Evolutionary conservation across 2,113 vertebrate species (phyloP), one percentile per base, ranked within the genome.

Genomic region (Cardinalis cardinalis): DNA sequence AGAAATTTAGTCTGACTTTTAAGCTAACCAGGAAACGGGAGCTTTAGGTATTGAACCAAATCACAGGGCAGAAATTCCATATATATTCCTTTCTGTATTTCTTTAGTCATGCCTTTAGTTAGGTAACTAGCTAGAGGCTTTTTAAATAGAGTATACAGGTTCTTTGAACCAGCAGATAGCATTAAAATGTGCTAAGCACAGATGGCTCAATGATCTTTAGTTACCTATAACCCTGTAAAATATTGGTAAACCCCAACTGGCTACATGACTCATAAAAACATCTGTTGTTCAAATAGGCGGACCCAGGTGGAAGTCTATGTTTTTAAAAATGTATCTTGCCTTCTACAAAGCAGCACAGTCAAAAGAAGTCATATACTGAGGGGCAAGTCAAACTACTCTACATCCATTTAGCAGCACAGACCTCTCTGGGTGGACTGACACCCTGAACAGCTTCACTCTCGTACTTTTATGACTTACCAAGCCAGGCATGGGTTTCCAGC

Each of bases 201-300:
- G 90, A 83, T 66, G 77, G 87, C 71, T 87, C 81, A 36, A 15
- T 89, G 77, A 94, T 94, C 77, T 89, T 95, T 38, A 82, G 81
- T 70, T 92, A 87, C 68, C 51, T 75, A 70, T 82, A 89, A 95
- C 87, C 74, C 90, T 44, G 87, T 82, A 87, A 95, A 94, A 93
- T 70, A 95, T 76, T 55, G 81, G 87, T 87, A 92, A 95, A 89
- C 34, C 71, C 46, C 81, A 87, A 55, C 10, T 55, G 73, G n/a
- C 55, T 76, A 49, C 31, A 32, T 63, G n/a, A 87, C 55, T 87
- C 74, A 89, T 55, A 55, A 69, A 94, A 93, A 88, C 5, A 7
- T 76, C 77, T 87, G 70, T 58, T 82, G 23, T 82, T 88, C 61
- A 69, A 84, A 87, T 26, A 69, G 75, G 46, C 48, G 40, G 59